These are phyloP conservation scores for Tupiocoris notatus DNA, from an alignment of 2,888 invertebrate species.

Conservation along the genomic window DNA sequence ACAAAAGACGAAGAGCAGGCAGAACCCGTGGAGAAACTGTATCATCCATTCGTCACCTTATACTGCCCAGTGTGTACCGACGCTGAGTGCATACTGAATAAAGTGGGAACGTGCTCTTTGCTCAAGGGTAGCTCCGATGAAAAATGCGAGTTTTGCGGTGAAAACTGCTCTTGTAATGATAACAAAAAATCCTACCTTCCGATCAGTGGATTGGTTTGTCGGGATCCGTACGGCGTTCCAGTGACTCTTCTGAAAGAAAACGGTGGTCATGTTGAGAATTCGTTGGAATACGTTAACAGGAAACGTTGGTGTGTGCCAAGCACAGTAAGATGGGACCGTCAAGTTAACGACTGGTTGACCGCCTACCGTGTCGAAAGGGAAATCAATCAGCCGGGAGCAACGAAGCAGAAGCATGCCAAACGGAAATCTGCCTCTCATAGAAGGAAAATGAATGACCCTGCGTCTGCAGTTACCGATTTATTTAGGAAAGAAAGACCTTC, in stretches of 20 bases:
- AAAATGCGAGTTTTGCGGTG: not conserved
- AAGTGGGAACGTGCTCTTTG: constrained; percentile 2
- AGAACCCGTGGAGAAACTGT: not conserved
- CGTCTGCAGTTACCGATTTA: not conserved
- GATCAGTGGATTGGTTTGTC: constrained; percentile 17
- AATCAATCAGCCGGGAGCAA: not conserved
- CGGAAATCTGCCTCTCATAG: not conserved
- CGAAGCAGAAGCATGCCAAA: not conserved
- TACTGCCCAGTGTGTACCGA: constrained; percentile 14
- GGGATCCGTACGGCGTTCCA: constrained; percentile 9
- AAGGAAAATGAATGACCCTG: not conserved
- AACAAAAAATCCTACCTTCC: not conserved
- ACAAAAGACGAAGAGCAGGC: not conserved
- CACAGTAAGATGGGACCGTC: constrained; percentile 2
- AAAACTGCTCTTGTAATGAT: not conserved
- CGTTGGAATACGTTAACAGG: not conserved
- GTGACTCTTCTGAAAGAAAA: not conserved
- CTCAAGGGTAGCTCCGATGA: not conserved
- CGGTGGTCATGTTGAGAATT: constrained; percentile 15
- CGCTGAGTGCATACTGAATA: constrained; percentile 11
- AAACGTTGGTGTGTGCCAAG: constrained; percentile 12
- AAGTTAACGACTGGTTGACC: constrained; percentile 1
- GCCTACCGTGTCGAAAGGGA: not conserved
- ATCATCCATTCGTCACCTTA: not conserved
- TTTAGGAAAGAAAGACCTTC: not conserved